Evolutionary conservation across 2,888 invertebrate genomes (phyloP).

Genomic region (Notodonta ziczac): DNA sequence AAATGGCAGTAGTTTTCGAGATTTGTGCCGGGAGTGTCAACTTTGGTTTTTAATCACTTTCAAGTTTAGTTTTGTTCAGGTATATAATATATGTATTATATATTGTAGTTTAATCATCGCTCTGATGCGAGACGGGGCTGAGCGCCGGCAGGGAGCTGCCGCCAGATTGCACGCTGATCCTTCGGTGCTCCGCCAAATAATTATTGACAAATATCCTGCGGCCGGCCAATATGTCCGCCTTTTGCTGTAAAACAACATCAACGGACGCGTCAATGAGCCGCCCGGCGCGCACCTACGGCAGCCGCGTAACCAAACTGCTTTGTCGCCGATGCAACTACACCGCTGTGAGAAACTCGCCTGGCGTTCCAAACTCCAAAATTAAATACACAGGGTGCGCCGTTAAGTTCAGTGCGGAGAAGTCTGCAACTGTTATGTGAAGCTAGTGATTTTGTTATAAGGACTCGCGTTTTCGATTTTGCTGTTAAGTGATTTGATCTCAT

Average conservation of each 20-base stretch:
- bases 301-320: slow-evolving; percentile 67
- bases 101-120: slow-evolving; percentile 72
- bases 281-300: not conserved
- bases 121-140: slow-evolving; percentile 82
- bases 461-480: too few relatives aligned
- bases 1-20: slow-evolving; percentile 53
- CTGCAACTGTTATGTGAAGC: too few relatives aligned
- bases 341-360: slow-evolving; percentile 48
- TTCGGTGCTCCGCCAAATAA: slow-evolving; percentile 85
- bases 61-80: too few relatives aligned
- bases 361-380: slow-evolving; percentile 63
- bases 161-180: slow-evolving; percentile 84
- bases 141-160: slow-evolving; percentile 81
- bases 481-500: too few relatives aligned
- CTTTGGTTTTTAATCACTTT: slow-evolving; percentile 23
- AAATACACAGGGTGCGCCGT: not conserved
- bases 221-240: slow-evolving; percentile 85
- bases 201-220: slow-evolving; percentile 85
- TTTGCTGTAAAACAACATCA: slow-evolving; percentile 83
- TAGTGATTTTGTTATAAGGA: too few relatives aligned
- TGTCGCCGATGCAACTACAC: slow-evolving; percentile 56
- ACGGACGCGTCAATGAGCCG: slow-evolving; percentile 63
- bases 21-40: slow-evolving; percentile 26
- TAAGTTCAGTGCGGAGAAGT: not conserved
- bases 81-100: slow-evolving; percentile 10